A percentile compares a stretch with the other conserved stretches of the same genome.
Evolutionary conservation across 2,888 invertebrate species (phyloP).

Genomic region (Cabera pusaria): DNA sequence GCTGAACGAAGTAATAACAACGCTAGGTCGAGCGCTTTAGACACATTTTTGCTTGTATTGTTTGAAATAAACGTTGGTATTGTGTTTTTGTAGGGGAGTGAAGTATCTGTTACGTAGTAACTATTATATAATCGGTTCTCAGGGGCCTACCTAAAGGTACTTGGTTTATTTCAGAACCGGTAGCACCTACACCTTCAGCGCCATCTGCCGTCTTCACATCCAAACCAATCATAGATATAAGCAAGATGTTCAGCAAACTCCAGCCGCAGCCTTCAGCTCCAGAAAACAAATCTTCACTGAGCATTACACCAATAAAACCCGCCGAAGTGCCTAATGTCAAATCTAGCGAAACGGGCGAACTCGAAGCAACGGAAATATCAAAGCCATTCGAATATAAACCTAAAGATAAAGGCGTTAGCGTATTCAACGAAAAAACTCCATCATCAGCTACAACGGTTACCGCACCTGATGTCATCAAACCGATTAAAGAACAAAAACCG

Average conservation of each 20-base stretch:
- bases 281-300: slow-evolving; percentile 33
- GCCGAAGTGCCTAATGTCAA: slow-evolving; percentile 32
- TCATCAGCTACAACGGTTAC: slow-evolving; percentile 41
- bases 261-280: slow-evolving; percentile 41
- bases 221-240: slow-evolving; percentile 57
- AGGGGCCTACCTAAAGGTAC: no score
- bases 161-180: slow-evolving; percentile 26
- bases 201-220: slow-evolving; percentile 50
- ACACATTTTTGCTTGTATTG: no score
- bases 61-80: no score
- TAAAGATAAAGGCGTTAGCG: slow-evolving; percentile 53
- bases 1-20: no score
- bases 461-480: slow-evolving; percentile 52
- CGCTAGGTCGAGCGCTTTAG: no score
- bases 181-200: slow-evolving; percentile 41
- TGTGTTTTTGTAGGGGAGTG: no score
- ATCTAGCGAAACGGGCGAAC: slow-evolving; percentile 67
- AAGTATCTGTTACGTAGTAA: no score
- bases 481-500: slow-evolving; percentile 34
- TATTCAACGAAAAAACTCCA: slow-evolving; percentile 52
- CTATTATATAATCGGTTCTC: no score
- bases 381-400: slow-evolving; percentile 40
- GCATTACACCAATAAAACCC: slow-evolving; percentile 4
- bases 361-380: slow-evolving; percentile 37
- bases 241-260: slow-evolving; percentile 57